Conservation (phyloP, 2,113 vertebrate genomes). For the Sinocyclocheilus rhinocerous region DNA sequence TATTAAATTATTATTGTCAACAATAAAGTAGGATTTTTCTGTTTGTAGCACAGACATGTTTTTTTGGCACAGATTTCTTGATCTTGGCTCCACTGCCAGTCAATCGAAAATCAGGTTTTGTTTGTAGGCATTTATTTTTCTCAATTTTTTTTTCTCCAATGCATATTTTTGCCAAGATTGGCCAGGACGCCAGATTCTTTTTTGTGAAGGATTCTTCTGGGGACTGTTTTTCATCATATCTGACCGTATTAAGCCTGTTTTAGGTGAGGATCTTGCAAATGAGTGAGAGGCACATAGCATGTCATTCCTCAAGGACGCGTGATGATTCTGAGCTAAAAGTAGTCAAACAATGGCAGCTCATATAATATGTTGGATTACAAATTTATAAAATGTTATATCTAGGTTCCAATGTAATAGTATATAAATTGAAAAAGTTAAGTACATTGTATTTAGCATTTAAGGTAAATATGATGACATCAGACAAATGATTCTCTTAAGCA, state of each 20-base stretch:
- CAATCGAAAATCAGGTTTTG: not conserved
- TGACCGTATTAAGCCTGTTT: slow-evolving; percentile 3
- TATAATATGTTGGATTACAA: no score
- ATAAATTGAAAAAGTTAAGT: no score
- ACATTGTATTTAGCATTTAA: no score
- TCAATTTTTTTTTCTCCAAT: not conserved
- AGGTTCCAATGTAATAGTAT: no score
- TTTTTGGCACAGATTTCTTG: slow-evolving; percentile 1
- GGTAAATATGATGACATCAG: no score
- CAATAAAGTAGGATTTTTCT: not conserved
- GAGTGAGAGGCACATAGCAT: not conserved
- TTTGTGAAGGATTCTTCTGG: slow-evolving; percentile 16
- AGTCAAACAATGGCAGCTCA: slow-evolving; percentile 2
- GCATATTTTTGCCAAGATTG: not conserved
- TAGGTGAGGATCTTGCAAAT: slow-evolving; percentile 33
- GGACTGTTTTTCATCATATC: slow-evolving; percentile 21
- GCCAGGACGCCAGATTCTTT: not conserved
- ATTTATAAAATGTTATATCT: no score
- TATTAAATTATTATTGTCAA: no score
- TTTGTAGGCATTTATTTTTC: not conserved
- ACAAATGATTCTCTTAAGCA: no score
- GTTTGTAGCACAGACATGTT: not conserved
- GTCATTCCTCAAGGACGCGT: slow-evolving; percentile 1
- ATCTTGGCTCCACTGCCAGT: not conserved
- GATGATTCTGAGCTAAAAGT: not conserved